Percentiles rank a stretch among this genome's conserved stretches.
These are phyloP conservation scores for Dione juno DNA, from an alignment of 2,888 invertebrate species.

Conservation along the genomic window DNA sequence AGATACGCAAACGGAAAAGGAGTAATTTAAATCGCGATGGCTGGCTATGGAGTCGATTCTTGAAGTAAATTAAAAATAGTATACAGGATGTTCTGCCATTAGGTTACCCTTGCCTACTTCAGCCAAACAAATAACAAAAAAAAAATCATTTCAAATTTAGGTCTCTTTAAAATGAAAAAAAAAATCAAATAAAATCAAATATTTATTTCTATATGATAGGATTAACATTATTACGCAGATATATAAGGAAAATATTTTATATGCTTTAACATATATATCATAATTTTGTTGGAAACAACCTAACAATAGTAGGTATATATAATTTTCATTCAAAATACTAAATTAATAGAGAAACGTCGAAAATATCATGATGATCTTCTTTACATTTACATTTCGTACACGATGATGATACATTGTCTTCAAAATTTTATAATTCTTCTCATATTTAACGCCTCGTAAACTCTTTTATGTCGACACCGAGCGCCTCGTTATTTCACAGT, in stretches of 20 bases:
- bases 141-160: too few species aligned
- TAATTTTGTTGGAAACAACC: not conserved
- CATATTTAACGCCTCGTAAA: conserved; percentile 26
- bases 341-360: not conserved
- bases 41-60: too few species aligned
- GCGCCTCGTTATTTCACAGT: conserved; percentile 8
- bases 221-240: too few species aligned
- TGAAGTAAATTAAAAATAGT: too few species aligned
- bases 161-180: not conserved
- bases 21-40: too few species aligned
- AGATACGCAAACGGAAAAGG: too few species aligned
- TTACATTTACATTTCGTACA: conserved; percentile 12
- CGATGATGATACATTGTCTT: conserved; percentile 5
- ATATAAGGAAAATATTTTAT: too few species aligned
- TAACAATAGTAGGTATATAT: not conserved
- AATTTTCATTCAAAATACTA: not conserved
- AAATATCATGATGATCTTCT: conserved; percentile 19
- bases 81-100: too few species aligned
- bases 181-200: not conserved
- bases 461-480: conserved; percentile 22
- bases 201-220: too few species aligned
- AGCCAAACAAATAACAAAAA: too few species aligned
- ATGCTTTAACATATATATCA: not conserved
- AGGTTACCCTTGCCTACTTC: too few species aligned
- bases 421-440: conserved; percentile 18